Evolutionary conservation across 2,113 vertebrate species (phyloP), one percentile per base, ranked within the genome.

Genomic region (Mormyrus iriodes): DNA sequence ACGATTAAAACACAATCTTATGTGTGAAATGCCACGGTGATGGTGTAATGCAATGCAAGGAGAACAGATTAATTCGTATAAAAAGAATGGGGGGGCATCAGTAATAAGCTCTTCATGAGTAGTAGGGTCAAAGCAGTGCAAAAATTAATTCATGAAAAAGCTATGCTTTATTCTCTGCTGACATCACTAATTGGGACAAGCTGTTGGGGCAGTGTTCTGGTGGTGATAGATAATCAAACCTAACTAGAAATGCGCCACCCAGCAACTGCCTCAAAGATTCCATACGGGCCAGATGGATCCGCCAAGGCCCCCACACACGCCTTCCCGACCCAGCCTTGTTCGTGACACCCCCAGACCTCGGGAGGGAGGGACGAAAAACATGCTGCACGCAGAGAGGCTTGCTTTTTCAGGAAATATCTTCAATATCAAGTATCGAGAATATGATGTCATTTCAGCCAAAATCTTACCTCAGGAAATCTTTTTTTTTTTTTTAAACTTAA

Each of bases 121-220:
- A 69, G 61, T 42, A 79, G 35, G 73, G 19, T 42, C 31, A 79
- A 79, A 79, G 73, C 61, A 0, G 91, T 92, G 94, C 93, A 94
- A 94, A 76, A 93, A 94, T 95, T 94, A 94, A 95, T 92, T 95
- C 94, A 95, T 94, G 92, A 91, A 93, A 94, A 93, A 93, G 90
- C 91, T 90, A 93, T 92, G 93, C 89, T 88, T 89, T 88, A 89
- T 91, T 94, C 94, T 94, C 91, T 92, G 42, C 93, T 94, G 94
- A 95, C 94, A 93, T 94, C 94, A 93, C 93, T 95, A 95, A 95
- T 95, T 94, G 94, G 90, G 93, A 95, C 95, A 95, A 95, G 94
- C 93, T 95, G 94, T 91, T 93, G 61, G 6, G 87, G 90, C 91
- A 91, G 93, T 89, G 90, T 92, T 90, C 91, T 76, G 89, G 53